A percentile compares a stretch with the other conserved stretches of the same genome.
Evolutionary conservation across 2,888 invertebrate species (phyloP).

Genomic region (Dryadula phaetusa): DNA sequence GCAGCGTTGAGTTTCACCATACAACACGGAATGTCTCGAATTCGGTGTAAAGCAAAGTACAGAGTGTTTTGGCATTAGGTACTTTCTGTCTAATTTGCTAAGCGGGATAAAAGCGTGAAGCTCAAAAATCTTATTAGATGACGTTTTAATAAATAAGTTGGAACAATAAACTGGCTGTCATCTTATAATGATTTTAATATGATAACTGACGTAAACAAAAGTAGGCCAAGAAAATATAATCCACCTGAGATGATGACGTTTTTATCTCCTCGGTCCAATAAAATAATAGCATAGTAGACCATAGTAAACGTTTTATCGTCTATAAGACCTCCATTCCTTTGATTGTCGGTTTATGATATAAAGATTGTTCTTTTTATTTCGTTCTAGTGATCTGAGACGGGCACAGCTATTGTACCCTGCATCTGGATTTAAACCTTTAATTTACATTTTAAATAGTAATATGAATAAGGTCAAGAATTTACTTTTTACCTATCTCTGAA

Average conservation of each 20-base stretch:
- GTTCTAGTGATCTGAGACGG: conserved; percentile 1
- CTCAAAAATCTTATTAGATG: background rate
- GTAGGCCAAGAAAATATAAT: conserved; percentile 30
- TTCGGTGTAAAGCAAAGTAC: too few relatives aligned
- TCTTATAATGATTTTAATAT: conserved; percentile 27
- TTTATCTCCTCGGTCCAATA: conserved; percentile 44
- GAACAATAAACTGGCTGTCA: conserved; percentile 13
- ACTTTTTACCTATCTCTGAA: too few relatives aligned
- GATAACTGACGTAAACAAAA: conserved; percentile 19
- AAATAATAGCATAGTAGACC: conserved; percentile 39
- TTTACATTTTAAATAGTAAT: too few relatives aligned
- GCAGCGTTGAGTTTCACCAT: too few relatives aligned
- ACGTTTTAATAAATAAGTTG: conserved; percentile 18
- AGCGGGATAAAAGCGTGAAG: too few relatives aligned
- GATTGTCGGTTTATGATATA: conserved; percentile 43
- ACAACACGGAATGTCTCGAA: too few relatives aligned
- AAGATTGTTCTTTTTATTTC: conserved; percentile 39
- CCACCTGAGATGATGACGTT: conserved; percentile 45
- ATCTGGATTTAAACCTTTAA: background rate
- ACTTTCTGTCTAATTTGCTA: too few relatives aligned
- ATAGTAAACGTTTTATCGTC: conserved; percentile 43
- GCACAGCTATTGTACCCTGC: background rate
- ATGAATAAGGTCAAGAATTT: too few relatives aligned
- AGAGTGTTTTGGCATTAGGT: too few relatives aligned
- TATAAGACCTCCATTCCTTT: conserved; percentile 43